These are phyloP conservation scores for Ceraclea dissimilis DNA, from an alignment of 2,888 invertebrate species.

Conservation along the genomic window DNA sequence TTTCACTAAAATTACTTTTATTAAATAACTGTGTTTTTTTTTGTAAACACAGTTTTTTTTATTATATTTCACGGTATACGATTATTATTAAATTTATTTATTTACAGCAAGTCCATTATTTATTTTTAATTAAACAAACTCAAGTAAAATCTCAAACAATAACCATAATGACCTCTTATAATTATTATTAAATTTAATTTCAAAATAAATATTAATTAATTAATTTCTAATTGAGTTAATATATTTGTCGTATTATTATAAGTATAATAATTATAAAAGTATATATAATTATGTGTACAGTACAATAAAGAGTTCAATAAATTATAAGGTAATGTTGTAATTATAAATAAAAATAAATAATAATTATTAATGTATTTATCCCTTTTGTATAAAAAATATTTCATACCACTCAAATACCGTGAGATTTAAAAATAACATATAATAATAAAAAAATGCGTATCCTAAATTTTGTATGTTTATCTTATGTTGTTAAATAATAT, in stretches of 20 bases:
- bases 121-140: conserved; percentile 8
- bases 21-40: too few species aligned
- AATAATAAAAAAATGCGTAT: background rate
- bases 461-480: too few species aligned
- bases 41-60: too few species aligned
- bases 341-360: conserved; percentile 6
- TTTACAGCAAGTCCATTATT: background rate
- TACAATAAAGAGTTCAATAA: conserved; percentile 6
- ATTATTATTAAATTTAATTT: conserved; percentile 15
- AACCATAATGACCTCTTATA: conserved; percentile 54
- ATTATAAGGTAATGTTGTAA: conserved; percentile 8
- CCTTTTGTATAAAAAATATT: conserved; percentile 13
- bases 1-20: too few species aligned
- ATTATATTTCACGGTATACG: too few species aligned
- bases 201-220: background rate
- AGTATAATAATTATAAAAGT: conserved; percentile 5
- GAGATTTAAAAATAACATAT: background rate
- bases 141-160: conserved; percentile 28
- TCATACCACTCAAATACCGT: background rate
- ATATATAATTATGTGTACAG: conserved; percentile 12
- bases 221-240: conserved; percentile 19
- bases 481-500: too few species aligned
- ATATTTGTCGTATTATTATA: conserved; percentile 21
- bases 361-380: conserved; percentile 20
- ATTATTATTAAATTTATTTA: background rate